phyloP scores from a whole-genome alignment of 23 tunicate genomes.

The Ascidia mentula region DNA sequence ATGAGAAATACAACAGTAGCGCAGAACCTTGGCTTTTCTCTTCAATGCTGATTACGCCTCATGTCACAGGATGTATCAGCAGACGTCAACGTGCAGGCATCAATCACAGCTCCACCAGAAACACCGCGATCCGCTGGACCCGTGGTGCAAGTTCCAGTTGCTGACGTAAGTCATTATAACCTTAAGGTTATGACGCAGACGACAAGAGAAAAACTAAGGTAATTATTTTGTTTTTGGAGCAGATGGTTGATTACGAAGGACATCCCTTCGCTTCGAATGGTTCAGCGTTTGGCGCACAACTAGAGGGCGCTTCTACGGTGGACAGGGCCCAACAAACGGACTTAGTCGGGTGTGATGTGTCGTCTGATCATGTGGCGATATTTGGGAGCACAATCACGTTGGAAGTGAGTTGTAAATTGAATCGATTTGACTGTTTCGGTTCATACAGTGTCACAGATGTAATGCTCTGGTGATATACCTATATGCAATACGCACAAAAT shows the following conservation, averaged over 20 bases:
- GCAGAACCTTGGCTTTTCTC: no score
- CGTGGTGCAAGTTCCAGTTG: not conserved
- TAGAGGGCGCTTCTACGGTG: constrained; percentile 7
- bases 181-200: no score
- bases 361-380: constrained; percentile 67
- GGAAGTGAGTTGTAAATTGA: no score
- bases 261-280: not conserved
- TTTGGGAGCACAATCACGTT: constrained; percentile 53
- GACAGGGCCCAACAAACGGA: constrained; percentile 66
- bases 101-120: not conserved
- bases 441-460: no score
- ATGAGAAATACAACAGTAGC: no score
- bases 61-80: not conserved
- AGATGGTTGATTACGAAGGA: not conserved
- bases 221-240: no score
- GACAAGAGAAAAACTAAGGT: no score
- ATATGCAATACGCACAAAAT: no score
- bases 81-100: not conserved
- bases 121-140: constrained; percentile 1
- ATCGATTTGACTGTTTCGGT: no score
- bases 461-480: no score
- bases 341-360: constrained; percentile 42
- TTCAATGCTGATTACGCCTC: no score
- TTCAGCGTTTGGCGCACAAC: constrained; percentile 15
- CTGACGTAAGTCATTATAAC: not conserved